Evolutionary conservation across 1,140 invertebrate genomes (phyloP), one percentile per base, ranked within the genome.

Genomic region (Lasioglossum albipes): DNA sequence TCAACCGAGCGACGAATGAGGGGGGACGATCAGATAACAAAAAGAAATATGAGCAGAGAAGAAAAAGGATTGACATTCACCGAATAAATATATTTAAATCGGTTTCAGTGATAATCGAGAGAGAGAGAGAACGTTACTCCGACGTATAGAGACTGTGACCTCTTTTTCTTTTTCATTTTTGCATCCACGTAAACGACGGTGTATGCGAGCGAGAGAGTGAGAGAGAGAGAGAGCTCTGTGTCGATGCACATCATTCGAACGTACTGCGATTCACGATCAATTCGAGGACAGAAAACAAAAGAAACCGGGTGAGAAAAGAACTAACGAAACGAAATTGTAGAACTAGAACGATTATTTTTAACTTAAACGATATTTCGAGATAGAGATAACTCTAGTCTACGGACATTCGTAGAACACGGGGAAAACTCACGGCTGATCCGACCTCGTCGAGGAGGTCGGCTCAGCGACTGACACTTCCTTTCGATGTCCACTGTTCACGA

Each of bases 381-480:
- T 84, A 68, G 77, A 74, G 66, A 73, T 67, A 79, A 81, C 78
- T 87, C 86, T 87, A 87, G 86, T 87, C 86, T 82, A 82, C 75
- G 75, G 79, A 87, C 82, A 76, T 84, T 74, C 73, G 72, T 75
- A 84, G 75, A 59, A 76, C 82, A 82, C 72, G 68, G 69, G 65
- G 79, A 76, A 75, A 78, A 16, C 52, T 82, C 73, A 61, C 69
- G 59, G 71, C 71, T 74, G 75, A 84, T 77, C 70, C 16, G 36
- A 22, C 31, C 36, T 36, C 36, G 36, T 4, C 36, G 36, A 36
- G 36, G 78, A 52, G 41, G 75, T 86, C 84, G 71, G 77, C 70
- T 27, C 68, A 72, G 72, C 64, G 76, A 85, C 22, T 73, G 83
- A 75, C 85, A 75, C 81, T 88, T 87, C 81, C 74, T 87, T 87